A percentile compares a stretch with the other conserved stretches of the same genome.
Evolutionary conservation across 2,797 vertebrate genomes (phyloP).

Genomic region (Coluber constrictor): DNA sequence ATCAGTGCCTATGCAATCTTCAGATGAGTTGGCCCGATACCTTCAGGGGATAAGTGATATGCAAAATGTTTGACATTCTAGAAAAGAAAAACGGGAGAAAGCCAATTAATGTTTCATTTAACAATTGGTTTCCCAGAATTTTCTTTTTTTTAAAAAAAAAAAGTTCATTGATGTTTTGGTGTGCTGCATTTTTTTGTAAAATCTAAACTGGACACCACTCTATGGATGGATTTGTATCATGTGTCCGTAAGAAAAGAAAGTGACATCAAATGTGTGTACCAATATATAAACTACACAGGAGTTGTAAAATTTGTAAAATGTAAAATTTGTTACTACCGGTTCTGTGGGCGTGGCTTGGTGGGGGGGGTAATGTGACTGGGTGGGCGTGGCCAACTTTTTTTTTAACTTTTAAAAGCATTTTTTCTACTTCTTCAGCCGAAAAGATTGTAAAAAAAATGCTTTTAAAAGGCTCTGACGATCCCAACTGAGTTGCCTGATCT

Average conservation of each 20-base stretch:
- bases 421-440: no score
- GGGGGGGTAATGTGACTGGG: no score
- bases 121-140: neutral
- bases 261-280: neutral
- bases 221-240: neutral
- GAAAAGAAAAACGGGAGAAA: neutral
- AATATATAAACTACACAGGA: neutral
- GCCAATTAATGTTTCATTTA: neutral
- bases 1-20: neutral
- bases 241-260: neutral
- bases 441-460: no score
- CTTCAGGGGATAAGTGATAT: neutral
- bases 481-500: no score
- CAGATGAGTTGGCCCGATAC: rapidly evolving
- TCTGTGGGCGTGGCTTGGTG: no score
- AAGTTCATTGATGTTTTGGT: no score
- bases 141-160: neutral
- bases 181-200: neutral
- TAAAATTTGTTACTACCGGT: no score
- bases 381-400: no score
- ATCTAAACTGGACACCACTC: no score
- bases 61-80: neutral
- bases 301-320: no score
- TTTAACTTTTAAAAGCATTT: no score
- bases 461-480: no score